Evolutionary conservation across 2,797 vertebrate genomes (phyloP).

Genomic region (Mus caroli): DNA sequence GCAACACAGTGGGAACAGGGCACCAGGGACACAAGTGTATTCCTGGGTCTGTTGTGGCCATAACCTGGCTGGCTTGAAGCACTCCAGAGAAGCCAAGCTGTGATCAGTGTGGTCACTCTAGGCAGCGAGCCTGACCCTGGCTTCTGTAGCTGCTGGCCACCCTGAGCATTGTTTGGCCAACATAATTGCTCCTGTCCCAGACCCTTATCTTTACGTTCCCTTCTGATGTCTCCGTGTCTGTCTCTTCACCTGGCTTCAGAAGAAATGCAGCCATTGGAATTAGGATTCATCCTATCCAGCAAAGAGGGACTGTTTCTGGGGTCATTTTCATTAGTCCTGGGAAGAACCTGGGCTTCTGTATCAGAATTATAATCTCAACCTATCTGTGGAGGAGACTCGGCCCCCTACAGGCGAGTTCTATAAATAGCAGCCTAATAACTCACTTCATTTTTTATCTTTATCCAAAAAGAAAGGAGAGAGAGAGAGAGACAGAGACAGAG

Average conservation of each 20-base stretch:
- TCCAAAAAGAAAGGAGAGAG: not conserved
- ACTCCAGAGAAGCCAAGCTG: not conserved
- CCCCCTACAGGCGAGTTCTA: not conserved
- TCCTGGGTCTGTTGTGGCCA: not conserved
- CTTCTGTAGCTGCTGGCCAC: not conserved
- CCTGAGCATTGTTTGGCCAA: not conserved
- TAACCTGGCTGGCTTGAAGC: not conserved
- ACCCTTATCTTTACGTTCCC: not conserved
- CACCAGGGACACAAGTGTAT: fast-evolving
- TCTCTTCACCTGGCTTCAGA: not conserved
- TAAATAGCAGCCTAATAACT: not conserved
- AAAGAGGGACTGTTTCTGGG: not conserved
- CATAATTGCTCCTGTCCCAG: not conserved
- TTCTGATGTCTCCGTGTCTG: not conserved
- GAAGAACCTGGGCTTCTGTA: not conserved
- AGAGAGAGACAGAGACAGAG: no score
- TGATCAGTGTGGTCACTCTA: not conserved
- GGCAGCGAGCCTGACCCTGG: not conserved
- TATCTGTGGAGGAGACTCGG: not conserved
- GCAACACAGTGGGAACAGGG: not conserved
- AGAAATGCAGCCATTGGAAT: not conserved
- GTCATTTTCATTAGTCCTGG: not conserved
- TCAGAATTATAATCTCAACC: not conserved
- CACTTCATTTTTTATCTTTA: not conserved
- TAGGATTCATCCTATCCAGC: not conserved